phyloP scores from a whole-genome alignment of 2,797 vertebrate genomes.

The Merluccius polli region DNA sequence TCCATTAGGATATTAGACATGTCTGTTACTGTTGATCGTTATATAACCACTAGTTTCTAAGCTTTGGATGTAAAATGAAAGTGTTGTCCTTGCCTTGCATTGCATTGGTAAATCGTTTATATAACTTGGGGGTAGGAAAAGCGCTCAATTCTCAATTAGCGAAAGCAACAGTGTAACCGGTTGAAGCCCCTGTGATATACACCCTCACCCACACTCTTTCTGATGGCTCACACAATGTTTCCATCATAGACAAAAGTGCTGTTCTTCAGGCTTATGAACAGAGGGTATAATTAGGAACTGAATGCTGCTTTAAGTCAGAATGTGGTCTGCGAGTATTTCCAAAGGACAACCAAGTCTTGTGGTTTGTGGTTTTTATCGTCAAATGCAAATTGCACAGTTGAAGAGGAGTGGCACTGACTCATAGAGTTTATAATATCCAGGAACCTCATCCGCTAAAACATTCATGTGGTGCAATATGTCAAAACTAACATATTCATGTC shows the following conservation, averaged over 20 bases:
- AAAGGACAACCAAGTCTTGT: slow-evolving; percentile 78
- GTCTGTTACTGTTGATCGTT: slow-evolving; percentile 38
- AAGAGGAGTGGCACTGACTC: slow-evolving; percentile 78
- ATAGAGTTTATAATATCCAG: slow-evolving; percentile 74
- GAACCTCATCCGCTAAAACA: slow-evolving; percentile 72
- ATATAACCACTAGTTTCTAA: slow-evolving; percentile 50
- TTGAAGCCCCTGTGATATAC: slow-evolving; percentile 35
- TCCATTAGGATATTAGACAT: slow-evolving; percentile 48
- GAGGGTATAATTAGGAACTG: slow-evolving; percentile 79
- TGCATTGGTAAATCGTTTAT: slow-evolving; percentile 40
- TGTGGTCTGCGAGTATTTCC: slow-evolving; percentile 75
- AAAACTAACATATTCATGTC: slow-evolving; percentile 69
- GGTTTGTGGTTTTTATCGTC: slow-evolving; percentile 81
- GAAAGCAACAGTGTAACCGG: slow-evolving; percentile 38
- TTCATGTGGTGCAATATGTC: slow-evolving; percentile 72
- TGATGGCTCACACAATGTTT: slow-evolving; percentile 69
- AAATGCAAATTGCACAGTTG: slow-evolving; percentile 80
- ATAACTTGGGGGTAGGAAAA: slow-evolving; percentile 36
- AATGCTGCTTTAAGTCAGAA: slow-evolving; percentile 79
- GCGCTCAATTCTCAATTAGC: slow-evolving; percentile 47
- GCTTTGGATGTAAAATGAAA: slow-evolving; percentile 61
- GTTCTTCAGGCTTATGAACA: slow-evolving; percentile 67
- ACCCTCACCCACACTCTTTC: slow-evolving; percentile 27
- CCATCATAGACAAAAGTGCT: slow-evolving; percentile 73
- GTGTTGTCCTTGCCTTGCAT: slow-evolving; percentile 37